Evolutionary conservation across 2,113 vertebrate species (phyloP).

Genomic region (Sceloporus undulatus): DNA sequence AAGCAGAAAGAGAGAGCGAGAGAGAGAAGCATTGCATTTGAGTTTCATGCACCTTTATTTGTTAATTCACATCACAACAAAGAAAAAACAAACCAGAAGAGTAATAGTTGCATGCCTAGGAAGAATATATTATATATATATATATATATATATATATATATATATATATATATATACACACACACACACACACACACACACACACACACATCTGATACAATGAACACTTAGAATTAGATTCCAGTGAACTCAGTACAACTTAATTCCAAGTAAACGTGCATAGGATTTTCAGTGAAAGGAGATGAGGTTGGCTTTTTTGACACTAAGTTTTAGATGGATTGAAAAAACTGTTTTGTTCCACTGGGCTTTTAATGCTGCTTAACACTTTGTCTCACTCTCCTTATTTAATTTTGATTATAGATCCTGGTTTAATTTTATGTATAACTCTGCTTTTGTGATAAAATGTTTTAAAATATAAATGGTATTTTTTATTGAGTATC

Average conservation of each 20-base stretch:
- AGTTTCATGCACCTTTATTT: slow-evolving; percentile 23
- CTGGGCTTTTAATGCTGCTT: neutral
- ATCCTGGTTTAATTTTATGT: neutral
- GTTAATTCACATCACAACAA: slow-evolving; percentile 21
- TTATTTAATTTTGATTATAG: neutral
- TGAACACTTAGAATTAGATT: neutral
- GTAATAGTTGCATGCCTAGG: no score
- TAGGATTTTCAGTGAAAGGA: neutral
- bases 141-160: no score
- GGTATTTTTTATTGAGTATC: neutral
- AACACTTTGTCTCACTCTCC: neutral
- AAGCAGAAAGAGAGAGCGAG: neutral
- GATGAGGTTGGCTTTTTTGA: neutral
- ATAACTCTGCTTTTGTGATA: neutral
- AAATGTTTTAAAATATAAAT: neutral
- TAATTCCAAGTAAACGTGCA: neutral
- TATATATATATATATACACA: no score
- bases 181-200: no score
- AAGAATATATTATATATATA: neutral
- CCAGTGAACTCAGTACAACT: neutral
- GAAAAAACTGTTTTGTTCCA: neutral
- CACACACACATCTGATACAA: neutral
- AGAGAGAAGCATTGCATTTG: neutral
- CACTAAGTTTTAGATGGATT: neutral
- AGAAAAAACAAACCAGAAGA: neutral